A percentile compares a stretch with the other conserved stretches of the same genome.
Conservation (phyloP, 2,888 invertebrate species). For the Melolontha melolontha region DNA sequence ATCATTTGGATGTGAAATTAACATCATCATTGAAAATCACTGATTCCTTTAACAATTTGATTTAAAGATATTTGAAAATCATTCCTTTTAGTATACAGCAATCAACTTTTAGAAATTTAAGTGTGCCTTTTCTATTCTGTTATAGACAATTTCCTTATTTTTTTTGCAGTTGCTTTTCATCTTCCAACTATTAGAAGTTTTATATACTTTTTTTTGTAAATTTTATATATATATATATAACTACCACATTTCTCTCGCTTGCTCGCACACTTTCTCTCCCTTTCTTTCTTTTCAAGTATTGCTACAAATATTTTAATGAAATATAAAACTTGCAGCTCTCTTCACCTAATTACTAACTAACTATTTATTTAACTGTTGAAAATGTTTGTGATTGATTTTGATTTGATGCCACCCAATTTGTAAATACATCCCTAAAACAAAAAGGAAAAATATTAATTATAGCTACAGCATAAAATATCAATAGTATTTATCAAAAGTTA, state of each 20-base stretch:
- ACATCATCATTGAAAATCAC: conserved; percentile 10
- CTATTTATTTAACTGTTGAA: conserved; percentile 81
- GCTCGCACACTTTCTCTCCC: conserved; percentile 30
- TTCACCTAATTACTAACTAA: conserved; percentile 43
- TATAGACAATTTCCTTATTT: conserved; percentile 20
- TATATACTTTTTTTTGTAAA: conserved; percentile 34
- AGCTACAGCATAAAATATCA: neutral
- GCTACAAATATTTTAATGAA: conserved; percentile 54
- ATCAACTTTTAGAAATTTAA: conserved; percentile 1
- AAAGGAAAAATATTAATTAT: conserved; percentile 42
- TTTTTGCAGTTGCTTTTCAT: conserved; percentile 47
- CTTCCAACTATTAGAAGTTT: conserved; percentile 41
- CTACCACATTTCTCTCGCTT: conserved; percentile 41
- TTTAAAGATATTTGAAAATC: neutral
- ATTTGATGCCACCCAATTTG: conserved; percentile 89
- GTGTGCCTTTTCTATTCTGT: conserved; percentile 4
- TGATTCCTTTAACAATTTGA: conserved; percentile 8
- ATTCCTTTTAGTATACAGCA: conserved; percentile 7
- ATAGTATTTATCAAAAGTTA: neutral
- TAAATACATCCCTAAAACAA: conserved; percentile 87
- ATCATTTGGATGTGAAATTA: conserved; percentile 10
- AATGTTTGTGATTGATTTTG: conserved; percentile 83
- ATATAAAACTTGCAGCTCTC: conserved; percentile 52
- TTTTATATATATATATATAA: conserved; percentile 43
- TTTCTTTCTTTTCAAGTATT: conserved; percentile 48